A percentile compares a stretch with the other conserved stretches of the same genome.
These are phyloP conservation scores for Calephelis perditalis DNA, from an alignment of 2,888 invertebrate genomes.

Conservation along the genomic window DNA sequence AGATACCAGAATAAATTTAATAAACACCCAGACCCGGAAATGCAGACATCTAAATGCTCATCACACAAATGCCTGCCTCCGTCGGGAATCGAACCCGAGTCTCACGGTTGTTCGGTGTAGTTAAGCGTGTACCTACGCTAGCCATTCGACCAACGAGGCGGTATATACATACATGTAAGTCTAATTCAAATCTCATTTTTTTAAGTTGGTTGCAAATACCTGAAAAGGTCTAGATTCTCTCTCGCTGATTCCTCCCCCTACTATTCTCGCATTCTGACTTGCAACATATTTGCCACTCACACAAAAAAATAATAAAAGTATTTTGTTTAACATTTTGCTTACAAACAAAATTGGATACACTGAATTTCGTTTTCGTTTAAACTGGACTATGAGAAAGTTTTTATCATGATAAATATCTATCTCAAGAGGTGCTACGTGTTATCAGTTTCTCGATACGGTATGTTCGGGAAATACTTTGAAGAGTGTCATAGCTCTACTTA, in stretches of 20 bases:
- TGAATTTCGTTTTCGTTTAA: constrained; percentile 1
- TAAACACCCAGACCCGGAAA: too few species aligned
- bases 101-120: too few species aligned
- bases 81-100: too few species aligned
- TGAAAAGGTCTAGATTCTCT: constrained; percentile 59
- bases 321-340: constrained; percentile 7
- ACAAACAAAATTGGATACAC: not conserved
- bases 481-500: not conserved
- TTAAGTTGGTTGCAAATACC: constrained; percentile 33
- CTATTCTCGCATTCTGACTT: constrained; percentile 39
- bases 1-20: too few species aligned
- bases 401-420: constrained; percentile 32
- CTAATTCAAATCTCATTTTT: too few species aligned
- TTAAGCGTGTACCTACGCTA: too few species aligned
- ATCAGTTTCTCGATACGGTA: constrained; percentile 14
- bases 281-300: constrained; percentile 16
- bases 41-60: too few species aligned
- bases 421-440: constrained; percentile 21
- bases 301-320: constrained; percentile 11
- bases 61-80: too few species aligned
- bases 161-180: too few species aligned
- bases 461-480: constrained; percentile 9
- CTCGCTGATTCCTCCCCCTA: constrained; percentile 46
- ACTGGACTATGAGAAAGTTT: constrained; percentile 30
- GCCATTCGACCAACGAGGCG: too few species aligned